Evolutionary conservation across 2,888 invertebrate species (phyloP), one percentile per base, ranked within the genome.

Genomic region (Thecophora atra): DNA sequence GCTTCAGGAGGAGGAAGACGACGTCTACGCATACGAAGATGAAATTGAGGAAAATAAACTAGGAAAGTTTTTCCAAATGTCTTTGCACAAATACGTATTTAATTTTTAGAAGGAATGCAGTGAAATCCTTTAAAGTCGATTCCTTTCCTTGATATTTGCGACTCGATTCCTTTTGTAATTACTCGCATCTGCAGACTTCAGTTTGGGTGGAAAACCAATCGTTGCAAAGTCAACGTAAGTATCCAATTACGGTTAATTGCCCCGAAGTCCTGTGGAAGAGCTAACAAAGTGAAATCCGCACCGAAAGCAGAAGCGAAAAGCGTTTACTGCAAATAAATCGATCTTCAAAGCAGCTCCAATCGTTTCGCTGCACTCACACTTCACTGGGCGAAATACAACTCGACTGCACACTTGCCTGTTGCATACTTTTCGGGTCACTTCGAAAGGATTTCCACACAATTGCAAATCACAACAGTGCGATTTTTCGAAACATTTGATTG

Each of bases 321-420:
- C 67, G 44, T 7, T 44, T 44, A 13, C 44, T 11, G 19, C 13
- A 37, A 54, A 19, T 17, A 58, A 56, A 42, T 24, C 56, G 8
- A 37, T 56, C 37, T 15, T 7, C 28, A 30, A 28, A 52, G 54
- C 24, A 58, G 60, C 58, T 28, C 70, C 67, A 70, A 70, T 68
- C 66, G 67, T 58, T 26, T 0, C 11, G 17, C 19, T 37, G n/a
- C 54, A 69, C 51, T 71, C 47, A 42, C 62, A 30, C 37, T 19
- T 58, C 70, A 60, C 73, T 73, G 54, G 72, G 74, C 68, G 77
- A 77, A 37, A 37, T 37, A 82, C 80, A 82, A 82, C 82, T 81
- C 81, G 80, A 79, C 81, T 76, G 74, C 70, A 73, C 75, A 81
- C 81, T 81, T 77, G 79, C 79, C 78, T 73, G 76, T 78, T 73